Evolutionary conservation across 2,113 vertebrate genomes (phyloP).

Genomic region (Elephantulus edwardii): DNA sequence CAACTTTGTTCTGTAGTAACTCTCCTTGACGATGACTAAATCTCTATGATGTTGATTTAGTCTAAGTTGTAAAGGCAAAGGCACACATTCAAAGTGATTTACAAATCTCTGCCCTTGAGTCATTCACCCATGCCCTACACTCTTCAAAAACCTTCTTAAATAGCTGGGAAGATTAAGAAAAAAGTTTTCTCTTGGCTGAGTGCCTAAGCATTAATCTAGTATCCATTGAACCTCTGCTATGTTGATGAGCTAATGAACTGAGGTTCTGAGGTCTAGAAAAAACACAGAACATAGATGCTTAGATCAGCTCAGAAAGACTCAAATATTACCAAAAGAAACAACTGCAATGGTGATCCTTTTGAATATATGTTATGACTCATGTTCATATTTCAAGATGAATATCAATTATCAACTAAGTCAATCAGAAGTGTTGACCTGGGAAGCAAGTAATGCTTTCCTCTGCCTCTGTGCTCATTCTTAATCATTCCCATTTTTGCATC

Average conservation of each 20-base stretch:
- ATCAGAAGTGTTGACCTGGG: too few species aligned
- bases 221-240: background rate
- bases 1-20: background rate
- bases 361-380: background rate
- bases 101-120: background rate
- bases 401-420: too few species aligned
- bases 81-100: background rate
- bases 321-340: conserved; percentile 31
- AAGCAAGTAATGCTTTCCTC: too few species aligned
- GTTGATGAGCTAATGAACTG: background rate
- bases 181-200: background rate
- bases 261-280: background rate
- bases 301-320: background rate
- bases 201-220: background rate
- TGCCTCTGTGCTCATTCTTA: too few species aligned
- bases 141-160: too few species aligned
- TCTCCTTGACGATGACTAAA: background rate
- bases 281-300: background rate
- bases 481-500: too few species aligned
- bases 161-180: too few species aligned
- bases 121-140: background rate
- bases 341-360: background rate
- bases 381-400: conserved; percentile 5
- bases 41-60: background rate
- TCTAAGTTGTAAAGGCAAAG: background rate